Conservation (phyloP, 2,797 vertebrate species). For the Megalops cyprinoides region DNA sequence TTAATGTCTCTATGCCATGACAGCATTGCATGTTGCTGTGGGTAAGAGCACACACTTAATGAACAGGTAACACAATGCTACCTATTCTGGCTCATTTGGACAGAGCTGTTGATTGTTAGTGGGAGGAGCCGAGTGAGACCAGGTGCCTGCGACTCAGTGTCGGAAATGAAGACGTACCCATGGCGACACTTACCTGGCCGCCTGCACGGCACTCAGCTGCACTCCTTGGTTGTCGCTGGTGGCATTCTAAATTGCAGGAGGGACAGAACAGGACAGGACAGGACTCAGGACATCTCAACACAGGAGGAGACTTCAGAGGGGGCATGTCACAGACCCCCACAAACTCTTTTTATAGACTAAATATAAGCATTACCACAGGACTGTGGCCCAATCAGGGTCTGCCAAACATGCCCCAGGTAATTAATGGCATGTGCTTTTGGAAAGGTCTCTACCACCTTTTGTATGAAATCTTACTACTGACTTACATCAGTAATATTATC, state of each 20-base stretch:
- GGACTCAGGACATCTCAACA: not conserved
- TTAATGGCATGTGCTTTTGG: not conserved
- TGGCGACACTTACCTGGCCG: slow-evolving; percentile 83
- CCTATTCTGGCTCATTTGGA: no score
- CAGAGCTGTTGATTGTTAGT: no score
- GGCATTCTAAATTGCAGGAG: slow-evolving; percentile 82
- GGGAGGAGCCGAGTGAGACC: no score
- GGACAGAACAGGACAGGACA: no score
- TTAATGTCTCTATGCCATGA: no score
- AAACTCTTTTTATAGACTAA: no score
- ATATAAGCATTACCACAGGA: not conserved
- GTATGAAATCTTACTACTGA: not conserved
- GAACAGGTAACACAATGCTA: no score
- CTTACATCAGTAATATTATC: not conserved
- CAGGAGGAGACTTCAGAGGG: not conserved
- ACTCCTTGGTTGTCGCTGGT: slow-evolving; percentile 98
- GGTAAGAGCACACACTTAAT: no score
- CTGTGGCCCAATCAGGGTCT: not conserved
- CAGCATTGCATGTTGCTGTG: no score
- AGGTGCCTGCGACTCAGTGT: no score
- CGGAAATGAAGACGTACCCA: not conserved
- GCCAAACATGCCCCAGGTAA: not conserved
- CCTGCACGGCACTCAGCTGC: slow-evolving; percentile 96
- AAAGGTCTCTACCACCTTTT: not conserved
- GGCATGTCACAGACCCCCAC: not conserved